phyloP scores from a whole-genome alignment of 1,140 invertebrate genomes.

The Conus ventricosus region DNA sequence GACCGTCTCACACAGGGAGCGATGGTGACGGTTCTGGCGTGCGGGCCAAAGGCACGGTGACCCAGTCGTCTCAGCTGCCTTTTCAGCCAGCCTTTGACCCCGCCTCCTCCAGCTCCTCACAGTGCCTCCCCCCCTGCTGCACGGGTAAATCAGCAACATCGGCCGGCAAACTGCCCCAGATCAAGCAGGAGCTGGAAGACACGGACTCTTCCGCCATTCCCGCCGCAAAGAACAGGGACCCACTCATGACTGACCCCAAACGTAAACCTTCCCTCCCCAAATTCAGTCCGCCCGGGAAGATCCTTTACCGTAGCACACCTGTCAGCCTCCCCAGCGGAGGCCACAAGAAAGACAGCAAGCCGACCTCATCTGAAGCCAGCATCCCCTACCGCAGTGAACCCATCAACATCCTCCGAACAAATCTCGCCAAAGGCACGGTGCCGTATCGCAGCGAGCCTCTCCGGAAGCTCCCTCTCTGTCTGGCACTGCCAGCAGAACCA shows the following conservation, averaged over 20 bases:
- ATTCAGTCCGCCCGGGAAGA: background rate
- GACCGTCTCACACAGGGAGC: no score
- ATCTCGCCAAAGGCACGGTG: background rate
- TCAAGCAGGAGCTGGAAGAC: background rate
- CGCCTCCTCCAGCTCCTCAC: background rate
- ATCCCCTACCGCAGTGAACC: constrained; percentile 11
- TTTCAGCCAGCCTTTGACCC: background rate
- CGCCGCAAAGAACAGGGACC: background rate
- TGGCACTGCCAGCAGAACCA: background rate
- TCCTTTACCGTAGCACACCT: background rate
- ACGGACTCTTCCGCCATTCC: background rate
- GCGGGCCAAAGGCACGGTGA: background rate
- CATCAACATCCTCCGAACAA: background rate
- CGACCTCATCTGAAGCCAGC: background rate
- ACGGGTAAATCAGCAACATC: background rate
- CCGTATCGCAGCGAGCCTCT: constrained; percentile 13
- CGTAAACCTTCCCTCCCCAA: background rate
- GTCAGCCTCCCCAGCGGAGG: background rate
- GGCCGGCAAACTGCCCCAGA: background rate
- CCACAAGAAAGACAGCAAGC: background rate
- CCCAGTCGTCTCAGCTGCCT: background rate
- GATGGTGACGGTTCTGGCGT: background rate
- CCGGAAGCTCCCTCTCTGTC: background rate
- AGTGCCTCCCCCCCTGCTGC: background rate
- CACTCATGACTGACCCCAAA: background rate